Percentiles rank a stretch among this genome's conserved stretches.
Evolutionary conservation across 2,797 vertebrate species (phyloP).

Genomic region (Melanotaenia trifasciata): DNA sequence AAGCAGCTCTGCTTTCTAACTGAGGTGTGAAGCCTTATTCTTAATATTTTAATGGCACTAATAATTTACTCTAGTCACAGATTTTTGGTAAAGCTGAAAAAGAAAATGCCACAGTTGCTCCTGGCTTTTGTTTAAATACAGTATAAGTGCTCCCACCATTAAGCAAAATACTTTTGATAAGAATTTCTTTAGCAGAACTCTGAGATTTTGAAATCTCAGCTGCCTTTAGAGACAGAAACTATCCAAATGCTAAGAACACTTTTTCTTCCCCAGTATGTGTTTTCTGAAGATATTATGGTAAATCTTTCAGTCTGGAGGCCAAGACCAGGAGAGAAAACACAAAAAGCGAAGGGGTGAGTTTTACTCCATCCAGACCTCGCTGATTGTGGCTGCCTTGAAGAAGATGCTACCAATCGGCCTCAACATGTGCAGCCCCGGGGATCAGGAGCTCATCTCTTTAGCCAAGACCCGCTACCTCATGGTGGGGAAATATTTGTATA

Average conservation of each 20-base stretch:
- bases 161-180: slow-evolving; percentile 28
- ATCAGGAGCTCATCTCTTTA: slow-evolving; percentile 97
- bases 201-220: background rate
- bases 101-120: slow-evolving; percentile 37
- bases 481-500: slow-evolving; percentile 80
- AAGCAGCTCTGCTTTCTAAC: slow-evolving; percentile 43
- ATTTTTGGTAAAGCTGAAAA: slow-evolving; percentile 41
- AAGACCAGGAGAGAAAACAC: slow-evolving; percentile 97
- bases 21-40: slow-evolving; percentile 31
- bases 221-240: slow-evolving; percentile 7
- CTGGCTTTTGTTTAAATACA: slow-evolving; percentile 50
- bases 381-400: slow-evolving; percentile 97
- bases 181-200: slow-evolving; percentile 19
- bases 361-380: slow-evolving; percentile 97
- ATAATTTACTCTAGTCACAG: slow-evolving; percentile 39
- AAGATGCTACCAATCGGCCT: slow-evolving; percentile 99
- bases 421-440: slow-evolving; percentile 98
- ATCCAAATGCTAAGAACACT: background rate
- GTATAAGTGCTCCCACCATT: slow-evolving; percentile 21
- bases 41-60: slow-evolving; percentile 45
- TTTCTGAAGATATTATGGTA: slow-evolving; percentile 31
- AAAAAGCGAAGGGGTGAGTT: slow-evolving; percentile 95
- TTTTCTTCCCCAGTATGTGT: slow-evolving; percentile 6
- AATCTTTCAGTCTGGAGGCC: slow-evolving; percentile 91
- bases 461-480: slow-evolving; percentile 92